These are phyloP conservation scores for Leptinotarsa texana DNA, from an alignment of 1,140 invertebrate species.

Conservation along the genomic window DNA sequence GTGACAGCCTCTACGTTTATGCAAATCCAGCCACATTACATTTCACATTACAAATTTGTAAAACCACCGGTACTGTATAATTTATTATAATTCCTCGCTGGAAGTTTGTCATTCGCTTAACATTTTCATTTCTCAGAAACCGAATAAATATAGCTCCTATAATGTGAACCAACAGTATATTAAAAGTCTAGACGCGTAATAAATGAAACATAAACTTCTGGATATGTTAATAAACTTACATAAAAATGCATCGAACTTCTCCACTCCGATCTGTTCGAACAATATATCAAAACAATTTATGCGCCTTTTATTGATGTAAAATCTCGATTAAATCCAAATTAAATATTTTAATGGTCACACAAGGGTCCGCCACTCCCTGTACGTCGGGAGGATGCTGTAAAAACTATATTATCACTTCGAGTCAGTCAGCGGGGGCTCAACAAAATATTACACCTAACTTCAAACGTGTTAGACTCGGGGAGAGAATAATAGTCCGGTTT, in stretches of 20 bases:
- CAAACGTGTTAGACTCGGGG: conserved; percentile 17
- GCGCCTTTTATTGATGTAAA: conserved; percentile 50
- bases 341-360: conserved; percentile 49
- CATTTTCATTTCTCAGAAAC: conserved; percentile 16
- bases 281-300: conserved; percentile 48
- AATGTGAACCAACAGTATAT: conserved; percentile 23
- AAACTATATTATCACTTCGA: conserved; percentile 51
- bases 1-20: not conserved
- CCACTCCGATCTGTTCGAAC: conserved; percentile 10
- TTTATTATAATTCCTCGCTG: conserved; percentile 1
- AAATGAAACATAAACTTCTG: conserved; percentile 27
- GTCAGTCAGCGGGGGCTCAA: conserved; percentile 34
- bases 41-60: conserved; percentile 7
- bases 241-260: conserved; percentile 22
- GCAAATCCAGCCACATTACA: not conserved
- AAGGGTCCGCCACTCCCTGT: conserved; percentile 40
- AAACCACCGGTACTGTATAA: not conserved
- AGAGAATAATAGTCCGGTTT: conserved; percentile 26
- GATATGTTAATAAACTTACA: conserved; percentile 25
- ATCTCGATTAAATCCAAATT: conserved; percentile 50
- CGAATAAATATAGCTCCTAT: conserved; percentile 20
- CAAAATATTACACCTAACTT: conserved; percentile 40
- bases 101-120: conserved; percentile 18
- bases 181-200: conserved; percentile 23
- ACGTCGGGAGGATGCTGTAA: conserved; percentile 41